phyloP scores from a whole-genome alignment of 1,140 invertebrate genomes.

The Mamestra configurata region DNA sequence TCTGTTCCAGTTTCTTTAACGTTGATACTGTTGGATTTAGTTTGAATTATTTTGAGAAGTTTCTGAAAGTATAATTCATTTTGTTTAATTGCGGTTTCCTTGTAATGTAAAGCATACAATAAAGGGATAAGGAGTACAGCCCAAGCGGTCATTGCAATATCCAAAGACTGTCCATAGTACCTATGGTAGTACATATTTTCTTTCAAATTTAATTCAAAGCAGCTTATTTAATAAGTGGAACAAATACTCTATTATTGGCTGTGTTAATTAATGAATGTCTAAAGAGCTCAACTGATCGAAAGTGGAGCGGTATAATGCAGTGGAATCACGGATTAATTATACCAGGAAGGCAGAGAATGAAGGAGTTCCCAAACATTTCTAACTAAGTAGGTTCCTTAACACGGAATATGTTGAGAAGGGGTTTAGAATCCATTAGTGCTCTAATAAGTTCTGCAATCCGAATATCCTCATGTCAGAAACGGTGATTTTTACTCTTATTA shows the following conservation, averaged over 20 bases:
- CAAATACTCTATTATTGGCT: not conserved
- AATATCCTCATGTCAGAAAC: too few relatives aligned
- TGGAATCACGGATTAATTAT: constrained; percentile 3
- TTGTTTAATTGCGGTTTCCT: too few relatives aligned
- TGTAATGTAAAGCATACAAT: too few relatives aligned
- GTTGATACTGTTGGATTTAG: too few relatives aligned
- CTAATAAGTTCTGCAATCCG: too few relatives aligned
- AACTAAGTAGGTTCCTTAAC: not conserved
- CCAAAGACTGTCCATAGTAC: too few relatives aligned
- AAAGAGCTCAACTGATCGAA: not conserved
- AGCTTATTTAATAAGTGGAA: not conserved
- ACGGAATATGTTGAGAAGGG: not conserved
- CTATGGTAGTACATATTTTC: too few relatives aligned
- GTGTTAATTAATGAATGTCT: not conserved
- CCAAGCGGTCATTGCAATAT: too few relatives aligned
- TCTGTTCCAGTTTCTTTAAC: not conserved
- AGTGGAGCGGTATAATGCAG: not conserved
- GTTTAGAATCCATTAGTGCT: not conserved
- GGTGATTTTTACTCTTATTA: too few relatives aligned
- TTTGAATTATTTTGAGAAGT: too few relatives aligned
- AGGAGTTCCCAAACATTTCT: not conserved
- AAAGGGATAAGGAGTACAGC: too few relatives aligned
- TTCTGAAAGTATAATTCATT: too few relatives aligned
- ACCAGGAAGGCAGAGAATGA: not conserved
- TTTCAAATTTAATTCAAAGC: not conserved